Percentiles rank a stretch among this genome's conserved stretches.
phyloP scores from a whole-genome alignment of 2,113 vertebrate species.

The Chionomys nivalis region DNA sequence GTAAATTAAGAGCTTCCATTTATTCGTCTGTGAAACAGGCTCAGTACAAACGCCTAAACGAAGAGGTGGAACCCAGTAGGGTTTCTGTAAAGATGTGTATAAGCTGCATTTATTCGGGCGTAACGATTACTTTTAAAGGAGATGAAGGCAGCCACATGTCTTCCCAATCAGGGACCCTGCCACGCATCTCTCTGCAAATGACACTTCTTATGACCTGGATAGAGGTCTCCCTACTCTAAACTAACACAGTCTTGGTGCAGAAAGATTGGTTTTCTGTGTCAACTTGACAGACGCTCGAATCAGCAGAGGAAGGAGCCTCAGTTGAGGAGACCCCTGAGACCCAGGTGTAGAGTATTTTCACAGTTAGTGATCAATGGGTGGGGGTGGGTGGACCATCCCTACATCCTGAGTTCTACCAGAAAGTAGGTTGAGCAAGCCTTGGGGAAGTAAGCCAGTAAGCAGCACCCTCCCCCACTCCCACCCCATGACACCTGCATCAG shows the following conservation, averaged over 20 bases:
- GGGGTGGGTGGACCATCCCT: background rate
- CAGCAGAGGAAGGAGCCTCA: background rate
- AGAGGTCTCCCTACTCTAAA: background rate
- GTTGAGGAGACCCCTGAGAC: background rate
- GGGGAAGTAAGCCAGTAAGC: background rate
- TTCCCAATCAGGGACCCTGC: background rate
- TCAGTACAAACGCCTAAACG: background rate
- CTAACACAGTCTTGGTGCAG: background rate
- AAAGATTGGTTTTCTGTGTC: background rate
- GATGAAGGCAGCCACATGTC: background rate
- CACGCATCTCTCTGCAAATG: background rate
- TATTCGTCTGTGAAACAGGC: background rate
- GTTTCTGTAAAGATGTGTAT: background rate
- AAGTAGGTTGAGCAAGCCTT: background rate
- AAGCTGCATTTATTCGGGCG: slow-evolving; percentile 1
- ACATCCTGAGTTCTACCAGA: background rate
- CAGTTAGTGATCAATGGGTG: background rate
- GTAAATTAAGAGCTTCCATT: background rate
- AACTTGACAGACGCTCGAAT: background rate
- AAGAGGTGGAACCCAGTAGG: background rate
- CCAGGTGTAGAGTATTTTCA: background rate
- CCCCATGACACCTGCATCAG: background rate
- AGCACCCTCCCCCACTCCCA: background rate
- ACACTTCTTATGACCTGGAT: background rate
- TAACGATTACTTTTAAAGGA: background rate